A percentile compares a stretch with the other conserved stretches of the same genome.
phyloP scores from a whole-genome alignment of 1,140 invertebrate species.

The Psilanteris sp. region DNA sequence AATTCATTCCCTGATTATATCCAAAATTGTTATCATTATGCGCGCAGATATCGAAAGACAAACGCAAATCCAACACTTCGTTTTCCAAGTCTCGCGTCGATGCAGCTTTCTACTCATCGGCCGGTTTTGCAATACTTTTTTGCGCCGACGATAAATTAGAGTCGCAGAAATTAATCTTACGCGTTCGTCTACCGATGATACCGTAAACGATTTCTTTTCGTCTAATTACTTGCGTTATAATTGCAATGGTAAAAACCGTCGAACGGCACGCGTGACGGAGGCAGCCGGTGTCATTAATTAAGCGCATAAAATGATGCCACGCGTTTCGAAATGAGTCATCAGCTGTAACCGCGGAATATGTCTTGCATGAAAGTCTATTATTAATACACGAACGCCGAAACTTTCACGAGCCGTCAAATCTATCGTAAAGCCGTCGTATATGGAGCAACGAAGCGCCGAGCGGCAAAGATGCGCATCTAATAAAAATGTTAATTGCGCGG shows the following conservation, averaged over 20 bases:
- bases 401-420: slow-evolving; percentile 40
- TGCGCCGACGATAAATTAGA: slow-evolving; percentile 3
- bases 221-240: slow-evolving; percentile 15
- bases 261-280: not conserved
- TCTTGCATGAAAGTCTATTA: slow-evolving; percentile 28
- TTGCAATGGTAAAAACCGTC: slow-evolving; percentile 8
- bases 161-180: slow-evolving; percentile 4
- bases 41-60: too few relatives aligned
- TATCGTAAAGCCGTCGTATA: slow-evolving; percentile 49
- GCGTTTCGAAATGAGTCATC: slow-evolving; percentile 16
- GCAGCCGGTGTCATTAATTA: slow-evolving; percentile 13
- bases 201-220: slow-evolving; percentile 1
- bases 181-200: not conserved
- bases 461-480: slow-evolving; percentile 68
- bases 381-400: slow-evolving; percentile 24
- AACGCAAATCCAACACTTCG: too few relatives aligned
- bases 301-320: slow-evolving; percentile 17
- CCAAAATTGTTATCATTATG: too few relatives aligned
- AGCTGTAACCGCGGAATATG: slow-evolving; percentile 21
- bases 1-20: too few relatives aligned
- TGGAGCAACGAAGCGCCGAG: slow-evolving; percentile 55
- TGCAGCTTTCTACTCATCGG: too few relatives aligned
- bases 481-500: slow-evolving; percentile 80
- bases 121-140: too few relatives aligned
- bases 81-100: too few relatives aligned